These are phyloP conservation scores for Venusia cambrica DNA, from an alignment of 2,888 invertebrate species.

Conservation along the genomic window DNA sequence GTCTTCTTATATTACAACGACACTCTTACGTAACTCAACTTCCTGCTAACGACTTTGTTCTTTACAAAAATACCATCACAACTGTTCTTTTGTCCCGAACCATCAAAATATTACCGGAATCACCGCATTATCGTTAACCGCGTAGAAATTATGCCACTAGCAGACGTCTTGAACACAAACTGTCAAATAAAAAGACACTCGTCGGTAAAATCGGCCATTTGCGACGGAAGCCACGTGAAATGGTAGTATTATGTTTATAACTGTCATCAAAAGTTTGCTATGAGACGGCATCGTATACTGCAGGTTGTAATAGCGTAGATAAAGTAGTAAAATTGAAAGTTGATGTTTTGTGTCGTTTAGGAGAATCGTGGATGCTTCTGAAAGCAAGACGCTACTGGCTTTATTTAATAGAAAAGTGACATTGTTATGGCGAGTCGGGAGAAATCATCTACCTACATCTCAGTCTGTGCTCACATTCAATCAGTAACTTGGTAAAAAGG, in stretches of 20 bases:
- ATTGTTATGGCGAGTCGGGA: no score
- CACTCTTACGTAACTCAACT: no score
- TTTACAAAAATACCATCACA: no score
- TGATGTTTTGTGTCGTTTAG: constrained; percentile 2
- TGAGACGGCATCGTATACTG: constrained; percentile 6
- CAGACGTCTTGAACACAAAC: constrained; percentile 48
- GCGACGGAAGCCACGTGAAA: constrained; percentile 34
- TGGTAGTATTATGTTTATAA: constrained; percentile 59
- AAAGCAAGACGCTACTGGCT: no score
- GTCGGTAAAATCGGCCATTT: constrained; percentile 33
- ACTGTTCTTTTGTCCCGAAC: no score
- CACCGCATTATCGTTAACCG: constrained; percentile 41
- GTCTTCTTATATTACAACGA: no score
- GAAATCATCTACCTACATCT: no score
- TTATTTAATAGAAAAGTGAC: no score
- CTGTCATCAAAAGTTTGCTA: constrained; percentile 47
- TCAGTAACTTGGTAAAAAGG: no score
- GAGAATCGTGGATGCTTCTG: no score
- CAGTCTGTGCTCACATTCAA: no score
- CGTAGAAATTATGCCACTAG: constrained; percentile 44
- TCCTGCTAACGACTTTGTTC: no score
- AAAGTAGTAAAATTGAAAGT: constrained; percentile 7
- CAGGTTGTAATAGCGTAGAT: constrained; percentile 1
- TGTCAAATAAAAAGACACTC: constrained; percentile 50
- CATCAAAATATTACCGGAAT: constrained; percentile 34